Evolutionary conservation across 2,888 invertebrate genomes (phyloP).

Genomic region (Ophion ventricosus): DNA sequence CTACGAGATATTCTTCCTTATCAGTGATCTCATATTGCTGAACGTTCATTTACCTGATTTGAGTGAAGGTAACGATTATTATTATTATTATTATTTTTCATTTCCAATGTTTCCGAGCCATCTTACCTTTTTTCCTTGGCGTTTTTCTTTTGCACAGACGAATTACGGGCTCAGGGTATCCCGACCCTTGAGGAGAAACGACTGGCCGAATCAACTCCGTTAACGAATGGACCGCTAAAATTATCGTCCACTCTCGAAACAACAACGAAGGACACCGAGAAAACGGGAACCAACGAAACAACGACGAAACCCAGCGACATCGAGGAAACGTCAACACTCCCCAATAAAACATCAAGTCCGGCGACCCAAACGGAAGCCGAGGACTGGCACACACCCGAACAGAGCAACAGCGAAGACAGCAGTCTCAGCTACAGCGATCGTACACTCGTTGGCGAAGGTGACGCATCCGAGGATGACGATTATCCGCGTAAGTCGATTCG

Average conservation of each 20-base stretch:
- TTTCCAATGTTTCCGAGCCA: neutral
- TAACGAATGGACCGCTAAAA: slow-evolving; percentile 70
- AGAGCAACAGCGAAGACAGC: slow-evolving; percentile 91
- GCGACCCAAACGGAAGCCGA: slow-evolving; percentile 69
- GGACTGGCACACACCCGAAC: slow-evolving; percentile 83
- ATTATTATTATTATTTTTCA: neutral
- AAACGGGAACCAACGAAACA: slow-evolving; percentile 41
- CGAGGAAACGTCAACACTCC: slow-evolving; percentile 31
- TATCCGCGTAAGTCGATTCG: slow-evolving; percentile 67
- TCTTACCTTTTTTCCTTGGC: slow-evolving; percentile 21
- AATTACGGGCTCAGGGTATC: slow-evolving; percentile 84
- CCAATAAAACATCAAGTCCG: slow-evolving; percentile 54
- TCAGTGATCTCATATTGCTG: slow-evolving; percentile 87
- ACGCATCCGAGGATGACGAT: slow-evolving; percentile 84
- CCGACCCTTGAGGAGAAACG: slow-evolving; percentile 81
- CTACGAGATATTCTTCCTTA: slow-evolving; percentile 84
- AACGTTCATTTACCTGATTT: slow-evolving; percentile 87
- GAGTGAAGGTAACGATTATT: slow-evolving; percentile 84
- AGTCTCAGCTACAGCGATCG: slow-evolving; percentile 90
- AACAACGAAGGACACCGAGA: slow-evolving; percentile 30
- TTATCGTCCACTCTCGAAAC: slow-evolving; percentile 65
- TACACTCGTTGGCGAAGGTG: slow-evolving; percentile 87
- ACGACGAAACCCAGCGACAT: slow-evolving; percentile 37
- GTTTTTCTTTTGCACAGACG: slow-evolving; percentile 78
- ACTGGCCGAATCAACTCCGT: slow-evolving; percentile 65